Conservation (phyloP, 2,797 vertebrate species). For the Poecilia gillii region DNA sequence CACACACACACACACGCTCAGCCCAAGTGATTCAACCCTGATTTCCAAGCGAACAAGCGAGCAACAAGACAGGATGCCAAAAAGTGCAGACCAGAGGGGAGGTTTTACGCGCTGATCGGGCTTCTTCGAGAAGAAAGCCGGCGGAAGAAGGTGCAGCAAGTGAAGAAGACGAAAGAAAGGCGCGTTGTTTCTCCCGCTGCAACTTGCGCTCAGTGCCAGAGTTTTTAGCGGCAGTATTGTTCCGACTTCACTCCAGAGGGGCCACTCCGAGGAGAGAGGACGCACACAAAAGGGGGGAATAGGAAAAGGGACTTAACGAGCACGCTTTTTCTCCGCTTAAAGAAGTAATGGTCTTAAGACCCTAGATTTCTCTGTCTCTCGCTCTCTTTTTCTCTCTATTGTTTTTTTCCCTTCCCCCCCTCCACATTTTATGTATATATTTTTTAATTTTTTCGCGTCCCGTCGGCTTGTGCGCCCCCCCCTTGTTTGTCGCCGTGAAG, state of each 20-base stretch:
- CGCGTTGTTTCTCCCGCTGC: slow-evolving; percentile 73
- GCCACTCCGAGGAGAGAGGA: slow-evolving; percentile 79
- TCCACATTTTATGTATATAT: slow-evolving; percentile 30
- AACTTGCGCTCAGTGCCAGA: slow-evolving; percentile 83
- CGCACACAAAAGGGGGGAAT: slow-evolving; percentile 73
- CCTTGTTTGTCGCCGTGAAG: slow-evolving; percentile 68
- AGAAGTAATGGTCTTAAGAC: slow-evolving; percentile 80
- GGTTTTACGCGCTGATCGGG: slow-evolving; percentile 66
- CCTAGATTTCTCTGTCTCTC: slow-evolving; percentile 70
- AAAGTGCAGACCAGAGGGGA: slow-evolving; percentile 78
- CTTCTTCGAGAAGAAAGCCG: slow-evolving; percentile 50
- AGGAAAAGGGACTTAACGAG: slow-evolving; percentile 78
- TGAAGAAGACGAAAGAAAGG: slow-evolving; percentile 61
- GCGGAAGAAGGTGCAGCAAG: slow-evolving; percentile 50
- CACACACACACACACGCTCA: slow-evolving; percentile 73
- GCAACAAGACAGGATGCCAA: slow-evolving; percentile 83
- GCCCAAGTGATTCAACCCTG: slow-evolving; percentile 81
- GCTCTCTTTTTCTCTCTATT: slow-evolving; percentile 51
- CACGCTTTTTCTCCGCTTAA: slow-evolving; percentile 69
- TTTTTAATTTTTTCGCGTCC: slow-evolving; percentile 56
- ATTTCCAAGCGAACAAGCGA: slow-evolving; percentile 79
- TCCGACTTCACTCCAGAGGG: slow-evolving; percentile 82
- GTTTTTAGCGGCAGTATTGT: slow-evolving; percentile 84
- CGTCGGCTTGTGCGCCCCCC: slow-evolving; percentile 65
- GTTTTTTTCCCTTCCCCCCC: slow-evolving; percentile 1